Evolutionary conservation across 2,888 invertebrate species (phyloP).

Genomic region (Drosophila kanekoi): DNA sequence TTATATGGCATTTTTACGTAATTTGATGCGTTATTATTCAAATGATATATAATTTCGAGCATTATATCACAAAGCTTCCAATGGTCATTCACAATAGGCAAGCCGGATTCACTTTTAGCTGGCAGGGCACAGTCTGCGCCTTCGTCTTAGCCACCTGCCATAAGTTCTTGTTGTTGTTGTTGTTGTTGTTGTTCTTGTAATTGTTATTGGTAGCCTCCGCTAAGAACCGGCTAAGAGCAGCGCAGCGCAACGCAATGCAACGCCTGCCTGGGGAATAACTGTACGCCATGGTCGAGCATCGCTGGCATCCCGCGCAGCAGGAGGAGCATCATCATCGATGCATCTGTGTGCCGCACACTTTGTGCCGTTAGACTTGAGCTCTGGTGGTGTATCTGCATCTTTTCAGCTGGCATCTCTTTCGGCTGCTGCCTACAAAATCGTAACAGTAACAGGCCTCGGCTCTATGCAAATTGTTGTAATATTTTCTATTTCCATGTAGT

Average conservation of each 20-base stretch:
- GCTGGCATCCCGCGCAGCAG: constrained; percentile 15
- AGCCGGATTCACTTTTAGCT: constrained; percentile 44
- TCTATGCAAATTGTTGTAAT: constrained; percentile 77
- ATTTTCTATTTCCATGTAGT: constrained; percentile 50
- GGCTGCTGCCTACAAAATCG: constrained; percentile 59
- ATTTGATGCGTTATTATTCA: constrained; percentile 74
- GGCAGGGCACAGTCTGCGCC: constrained; percentile 18
- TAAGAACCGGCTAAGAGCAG: constrained; percentile 39
- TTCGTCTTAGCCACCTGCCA: constrained; percentile 58
- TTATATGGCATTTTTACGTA: constrained; percentile 59
- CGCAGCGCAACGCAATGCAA: constrained; percentile 33
- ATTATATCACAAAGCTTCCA: constrained; percentile 43
- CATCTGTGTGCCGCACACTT: constrained; percentile 58
- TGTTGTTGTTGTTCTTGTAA: constrained; percentile 56
- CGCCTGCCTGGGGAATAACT: constrained; percentile 51
- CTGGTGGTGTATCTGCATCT: constrained; percentile 74
- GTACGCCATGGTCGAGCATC: constrained; percentile 49
- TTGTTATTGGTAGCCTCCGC: constrained; percentile 57
- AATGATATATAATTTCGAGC: constrained; percentile 72
- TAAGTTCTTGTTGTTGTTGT: constrained; percentile 56
- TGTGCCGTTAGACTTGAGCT: constrained; percentile 64
- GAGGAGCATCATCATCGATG: constrained; percentile 40
- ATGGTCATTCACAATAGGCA: constrained; percentile 18
- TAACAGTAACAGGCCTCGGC: constrained; percentile 74
- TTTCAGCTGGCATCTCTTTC: constrained; percentile 48